Evolutionary conservation across 53 echinoderm and acorn worm species (phyloP).

Genomic region (Paracentrotus lividus): DNA sequence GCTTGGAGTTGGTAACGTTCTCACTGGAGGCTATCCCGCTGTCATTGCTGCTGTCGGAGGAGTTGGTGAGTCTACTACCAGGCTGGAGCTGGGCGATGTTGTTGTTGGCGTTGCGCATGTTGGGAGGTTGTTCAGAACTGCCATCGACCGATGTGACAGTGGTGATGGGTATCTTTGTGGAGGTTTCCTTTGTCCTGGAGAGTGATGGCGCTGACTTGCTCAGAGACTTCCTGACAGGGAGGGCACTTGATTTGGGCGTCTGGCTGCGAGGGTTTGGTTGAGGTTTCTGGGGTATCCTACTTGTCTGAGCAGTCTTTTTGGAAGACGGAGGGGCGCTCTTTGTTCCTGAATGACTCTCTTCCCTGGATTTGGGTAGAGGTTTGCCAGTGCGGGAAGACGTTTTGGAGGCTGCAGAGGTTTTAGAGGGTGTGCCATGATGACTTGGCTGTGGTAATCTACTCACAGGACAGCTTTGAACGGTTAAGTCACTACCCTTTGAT

Average conservation of each 20-base stretch:
- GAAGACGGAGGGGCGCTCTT: constrained; percentile 77
- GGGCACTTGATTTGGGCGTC: constrained; percentile 78
- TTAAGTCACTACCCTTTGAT: constrained; percentile 61
- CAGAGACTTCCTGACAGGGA: constrained; percentile 85
- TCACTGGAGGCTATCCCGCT: constrained; percentile 96
- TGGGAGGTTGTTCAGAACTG: constrained; percentile 60
- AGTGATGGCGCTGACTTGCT: constrained; percentile 93
- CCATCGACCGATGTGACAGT: constrained; percentile 76
- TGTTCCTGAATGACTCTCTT: constrained; percentile 70
- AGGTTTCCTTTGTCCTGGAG: constrained; percentile 69
- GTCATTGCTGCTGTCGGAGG: constrained; percentile 97
- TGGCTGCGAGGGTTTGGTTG: constrained; percentile 65
- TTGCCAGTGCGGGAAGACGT: constrained; percentile 76
- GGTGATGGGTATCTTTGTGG: constrained; percentile 77
- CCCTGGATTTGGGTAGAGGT: constrained; percentile 68
- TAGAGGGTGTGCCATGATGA: constrained; percentile 73
- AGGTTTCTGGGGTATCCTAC: constrained; percentile 75
- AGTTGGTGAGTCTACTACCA: constrained; percentile 89
- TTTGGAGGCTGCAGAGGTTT: constrained; percentile 69
- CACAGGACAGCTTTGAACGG: constrained; percentile 67
- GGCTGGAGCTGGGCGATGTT: constrained; percentile 81
- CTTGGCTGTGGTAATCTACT: constrained; percentile 60
- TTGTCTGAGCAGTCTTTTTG: constrained; percentile 76
- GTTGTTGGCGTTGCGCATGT: constrained; percentile 82
- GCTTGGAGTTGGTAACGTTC: constrained; percentile 85